Conservation (phyloP, 2,113 vertebrate species). For the Cercocebus atys region DNA sequence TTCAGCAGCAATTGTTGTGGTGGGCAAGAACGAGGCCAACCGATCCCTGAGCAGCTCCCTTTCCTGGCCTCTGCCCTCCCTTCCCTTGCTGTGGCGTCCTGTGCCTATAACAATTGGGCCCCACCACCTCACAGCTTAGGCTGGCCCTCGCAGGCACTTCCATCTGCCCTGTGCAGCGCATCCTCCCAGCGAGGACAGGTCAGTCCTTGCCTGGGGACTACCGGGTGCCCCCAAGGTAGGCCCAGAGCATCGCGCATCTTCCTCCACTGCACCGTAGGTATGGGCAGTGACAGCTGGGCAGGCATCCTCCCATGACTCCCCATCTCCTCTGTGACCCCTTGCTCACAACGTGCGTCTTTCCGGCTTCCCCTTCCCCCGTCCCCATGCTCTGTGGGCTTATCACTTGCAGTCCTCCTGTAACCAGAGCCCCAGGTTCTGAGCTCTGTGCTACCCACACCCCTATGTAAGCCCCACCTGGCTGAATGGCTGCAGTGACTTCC, state of each 20-base stretch:
- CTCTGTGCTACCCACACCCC: not conserved
- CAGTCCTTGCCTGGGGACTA: not conserved
- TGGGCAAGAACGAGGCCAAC: not conserved
- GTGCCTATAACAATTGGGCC: not conserved
- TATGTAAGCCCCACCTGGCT: not conserved
- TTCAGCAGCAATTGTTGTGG: not conserved
- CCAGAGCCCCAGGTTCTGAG: not conserved
- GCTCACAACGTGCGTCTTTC: not conserved
- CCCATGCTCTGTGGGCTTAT: not conserved
- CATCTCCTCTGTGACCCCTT: not conserved
- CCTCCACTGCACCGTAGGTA: not conserved
- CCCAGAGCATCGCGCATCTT: not conserved
- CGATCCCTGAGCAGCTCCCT: not conserved
- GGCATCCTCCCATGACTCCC: not conserved
- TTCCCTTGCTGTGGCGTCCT: not conserved
- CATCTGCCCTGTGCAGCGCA: not conserved
- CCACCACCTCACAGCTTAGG: not conserved
- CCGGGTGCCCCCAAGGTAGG: not conserved
- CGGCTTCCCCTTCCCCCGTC: not conserved
- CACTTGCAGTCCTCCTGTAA: not conserved
- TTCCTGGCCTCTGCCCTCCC: not conserved
- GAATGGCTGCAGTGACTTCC: not conserved
- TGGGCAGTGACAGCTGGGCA: not conserved
- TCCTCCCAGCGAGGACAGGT: not conserved
- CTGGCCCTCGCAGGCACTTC: not conserved